Percentiles rank a stretch among this genome's conserved stretches.
These are phyloP conservation scores for Orussus abietinus DNA, from an alignment of 1,140 invertebrate species.

Conservation along the genomic window DNA sequence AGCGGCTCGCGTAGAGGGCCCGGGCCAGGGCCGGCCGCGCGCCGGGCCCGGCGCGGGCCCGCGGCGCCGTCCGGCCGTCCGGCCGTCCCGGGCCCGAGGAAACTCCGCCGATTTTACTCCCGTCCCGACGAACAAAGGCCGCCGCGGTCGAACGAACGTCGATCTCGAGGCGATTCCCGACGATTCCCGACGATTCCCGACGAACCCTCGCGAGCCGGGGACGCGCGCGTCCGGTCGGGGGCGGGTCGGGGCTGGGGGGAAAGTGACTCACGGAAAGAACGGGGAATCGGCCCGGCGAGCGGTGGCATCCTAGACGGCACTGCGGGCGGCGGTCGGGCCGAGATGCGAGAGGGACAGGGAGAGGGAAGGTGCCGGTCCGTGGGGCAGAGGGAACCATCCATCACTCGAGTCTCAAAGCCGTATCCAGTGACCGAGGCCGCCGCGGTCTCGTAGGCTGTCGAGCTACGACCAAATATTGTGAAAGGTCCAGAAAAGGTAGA, in stretches of 20 bases:
- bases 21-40: constrained; percentile 10
- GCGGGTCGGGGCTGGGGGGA: too few species aligned
- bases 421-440: constrained; percentile 38
- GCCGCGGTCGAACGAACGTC: too few species aligned
- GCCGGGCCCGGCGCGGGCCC: background rate
- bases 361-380: constrained; percentile 29
- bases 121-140: too few species aligned
- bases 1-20: constrained; percentile 27
- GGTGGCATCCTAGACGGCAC: background rate
- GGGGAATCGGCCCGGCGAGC: constrained; percentile 1
- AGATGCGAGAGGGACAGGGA: constrained; percentile 12
- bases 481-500: constrained; percentile 55
- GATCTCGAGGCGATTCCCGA: too few species aligned
- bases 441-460: constrained; percentile 28
- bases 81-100: too few species aligned
- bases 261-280: constrained; percentile 17
- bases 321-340: background rate
- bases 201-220: constrained; percentile 1
- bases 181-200: background rate
- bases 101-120: background rate
- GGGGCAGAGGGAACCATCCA: constrained; percentile 48
- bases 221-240: constrained; percentile 7
- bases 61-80: background rate
- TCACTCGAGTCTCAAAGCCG: constrained; percentile 49
- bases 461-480: constrained; percentile 54